Conservation (phyloP, 2,113 vertebrate species). For the Amblyornis subalaris region DNA sequence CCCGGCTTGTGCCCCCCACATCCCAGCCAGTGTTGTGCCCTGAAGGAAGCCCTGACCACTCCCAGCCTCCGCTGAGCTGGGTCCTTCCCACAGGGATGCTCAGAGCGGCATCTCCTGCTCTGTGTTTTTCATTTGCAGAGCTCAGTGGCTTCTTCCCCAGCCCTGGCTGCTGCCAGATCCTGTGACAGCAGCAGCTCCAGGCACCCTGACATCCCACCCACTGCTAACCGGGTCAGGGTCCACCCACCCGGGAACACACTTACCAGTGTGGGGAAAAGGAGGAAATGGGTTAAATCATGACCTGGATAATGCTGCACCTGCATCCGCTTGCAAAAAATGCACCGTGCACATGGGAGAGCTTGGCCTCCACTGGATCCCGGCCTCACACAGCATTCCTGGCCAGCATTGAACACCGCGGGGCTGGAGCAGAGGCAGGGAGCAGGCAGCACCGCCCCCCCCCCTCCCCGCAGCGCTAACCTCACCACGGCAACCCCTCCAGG, state of each 20-base stretch:
- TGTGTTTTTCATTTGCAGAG: not conserved
- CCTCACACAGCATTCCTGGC: not conserved
- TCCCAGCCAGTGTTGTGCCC: not conserved
- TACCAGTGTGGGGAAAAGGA: fast-evolving
- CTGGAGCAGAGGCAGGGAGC: not conserved
- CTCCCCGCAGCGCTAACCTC: not conserved
- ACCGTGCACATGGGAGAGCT: not conserved
- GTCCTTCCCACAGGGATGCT: not conserved
- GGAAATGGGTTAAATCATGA: slow-evolving; percentile 7
- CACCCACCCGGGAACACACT: not conserved
- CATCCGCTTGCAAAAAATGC: not conserved
- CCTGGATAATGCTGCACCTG: not conserved
- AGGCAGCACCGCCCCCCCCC: not conserved
- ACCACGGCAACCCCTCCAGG: not conserved
- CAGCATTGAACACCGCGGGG: not conserved
- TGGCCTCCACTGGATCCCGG: not conserved
- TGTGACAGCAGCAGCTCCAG: not conserved
- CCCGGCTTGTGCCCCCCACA: not conserved
- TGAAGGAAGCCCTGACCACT: not conserved
- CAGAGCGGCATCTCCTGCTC: not conserved
- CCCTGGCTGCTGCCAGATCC: not conserved
- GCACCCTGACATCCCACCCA: not conserved
- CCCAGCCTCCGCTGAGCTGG: not conserved
- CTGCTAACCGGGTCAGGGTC: not conserved
- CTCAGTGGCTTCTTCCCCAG: not conserved